Evolutionary conservation across 2,113 vertebrate species (phyloP).

Genomic region (Psilopsiagon aymara): DNA sequence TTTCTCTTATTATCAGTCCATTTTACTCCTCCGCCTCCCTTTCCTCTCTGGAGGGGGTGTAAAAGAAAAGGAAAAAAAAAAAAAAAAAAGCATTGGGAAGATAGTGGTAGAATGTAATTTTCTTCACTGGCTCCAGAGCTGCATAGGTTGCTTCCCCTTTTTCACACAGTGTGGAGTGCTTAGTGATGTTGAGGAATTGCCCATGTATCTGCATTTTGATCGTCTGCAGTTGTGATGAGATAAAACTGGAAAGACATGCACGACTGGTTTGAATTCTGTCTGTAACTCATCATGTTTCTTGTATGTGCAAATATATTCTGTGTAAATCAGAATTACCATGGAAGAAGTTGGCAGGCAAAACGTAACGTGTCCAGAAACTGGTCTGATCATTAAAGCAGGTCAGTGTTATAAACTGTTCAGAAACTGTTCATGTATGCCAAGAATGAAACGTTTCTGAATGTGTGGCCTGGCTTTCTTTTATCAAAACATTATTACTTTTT

Average conservation of each 20-base stretch:
- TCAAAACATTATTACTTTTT: background rate
- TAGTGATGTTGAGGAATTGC: background rate
- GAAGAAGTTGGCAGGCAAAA: background rate
- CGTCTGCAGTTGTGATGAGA: background rate
- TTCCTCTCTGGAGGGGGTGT: rapidly evolving
- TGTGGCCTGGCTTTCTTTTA: background rate
- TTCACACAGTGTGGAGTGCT: background rate
- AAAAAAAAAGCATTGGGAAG: too few relatives aligned
- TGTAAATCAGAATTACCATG: background rate
- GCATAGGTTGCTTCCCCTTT: background rate
- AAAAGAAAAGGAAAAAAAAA: background rate
- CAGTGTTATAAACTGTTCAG: background rate
- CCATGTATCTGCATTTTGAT: background rate
- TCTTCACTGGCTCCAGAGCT: background rate
- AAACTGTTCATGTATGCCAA: background rate
- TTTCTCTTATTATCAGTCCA: background rate
- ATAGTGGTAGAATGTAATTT: background rate
- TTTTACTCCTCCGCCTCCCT: background rate
- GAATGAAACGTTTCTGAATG: background rate
- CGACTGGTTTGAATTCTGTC: background rate
- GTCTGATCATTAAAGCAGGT: background rate
- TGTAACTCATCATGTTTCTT: background rate
- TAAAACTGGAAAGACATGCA: background rate
- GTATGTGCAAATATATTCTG: background rate
- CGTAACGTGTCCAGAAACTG: background rate